A percentile compares a stretch with the other conserved stretches of the same genome.
phyloP scores from a whole-genome alignment of 2,113 vertebrate genomes.

The Alligator sinensis region DNA sequence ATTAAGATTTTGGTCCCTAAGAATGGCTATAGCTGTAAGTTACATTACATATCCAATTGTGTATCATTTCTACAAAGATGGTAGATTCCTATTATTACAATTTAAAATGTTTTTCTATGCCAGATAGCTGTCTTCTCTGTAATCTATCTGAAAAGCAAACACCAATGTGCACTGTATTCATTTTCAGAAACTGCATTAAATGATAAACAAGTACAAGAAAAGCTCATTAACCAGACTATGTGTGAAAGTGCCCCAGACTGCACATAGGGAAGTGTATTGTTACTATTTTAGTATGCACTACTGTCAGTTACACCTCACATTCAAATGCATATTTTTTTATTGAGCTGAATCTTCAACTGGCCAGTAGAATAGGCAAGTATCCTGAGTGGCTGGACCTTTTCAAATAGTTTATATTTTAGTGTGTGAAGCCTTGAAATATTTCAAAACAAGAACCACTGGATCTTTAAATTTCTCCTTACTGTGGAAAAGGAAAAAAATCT shows the following conservation, averaged over 20 bases:
- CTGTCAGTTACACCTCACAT: neutral
- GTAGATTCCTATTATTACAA: neutral
- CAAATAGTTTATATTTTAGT: neutral
- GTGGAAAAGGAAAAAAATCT: neutral
- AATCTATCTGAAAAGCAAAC: neutral
- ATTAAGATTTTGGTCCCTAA: neutral
- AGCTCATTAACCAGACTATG: slow-evolving; percentile 11
- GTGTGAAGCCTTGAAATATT: neutral
- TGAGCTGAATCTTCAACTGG: neutral
- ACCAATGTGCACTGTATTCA: neutral
- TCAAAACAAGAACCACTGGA: neutral
- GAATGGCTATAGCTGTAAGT: neutral
- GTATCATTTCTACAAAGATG: neutral
- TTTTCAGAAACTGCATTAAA: neutral
- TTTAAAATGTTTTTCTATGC: neutral
- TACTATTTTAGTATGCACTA: neutral
- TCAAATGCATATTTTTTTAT: neutral
- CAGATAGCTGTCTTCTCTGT: neutral
- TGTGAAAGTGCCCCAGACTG: neutral
- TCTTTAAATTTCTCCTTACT: neutral
- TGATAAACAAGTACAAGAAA: neutral
- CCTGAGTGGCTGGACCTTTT: neutral
- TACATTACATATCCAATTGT: neutral
- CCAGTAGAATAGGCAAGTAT: neutral
- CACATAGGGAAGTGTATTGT: neutral